Conservation (phyloP, 2,797 vertebrate species). For the Galago senegalensis region DNA sequence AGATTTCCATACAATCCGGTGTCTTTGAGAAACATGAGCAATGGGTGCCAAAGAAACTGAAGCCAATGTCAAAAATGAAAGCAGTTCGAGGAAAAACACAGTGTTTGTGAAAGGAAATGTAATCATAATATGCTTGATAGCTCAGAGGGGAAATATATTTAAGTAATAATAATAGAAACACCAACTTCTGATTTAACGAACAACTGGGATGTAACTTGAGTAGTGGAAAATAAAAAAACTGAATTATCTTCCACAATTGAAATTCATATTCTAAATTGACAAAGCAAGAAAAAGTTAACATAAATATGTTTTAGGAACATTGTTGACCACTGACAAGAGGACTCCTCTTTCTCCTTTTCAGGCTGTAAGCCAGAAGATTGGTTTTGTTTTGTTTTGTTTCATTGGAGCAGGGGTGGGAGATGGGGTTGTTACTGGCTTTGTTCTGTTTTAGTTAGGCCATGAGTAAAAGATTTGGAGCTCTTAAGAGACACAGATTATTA, state of each 20-base stretch:
- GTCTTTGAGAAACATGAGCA: conserved; percentile 41
- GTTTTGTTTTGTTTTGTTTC: conserved; percentile 2
- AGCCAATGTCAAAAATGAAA: conserved; percentile 1
- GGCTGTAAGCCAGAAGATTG: neutral
- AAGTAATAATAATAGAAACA: neutral
- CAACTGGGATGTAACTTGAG: neutral
- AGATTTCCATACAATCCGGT: neutral
- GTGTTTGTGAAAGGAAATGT: neutral
- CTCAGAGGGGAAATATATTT: neutral
- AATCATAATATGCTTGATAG: neutral
- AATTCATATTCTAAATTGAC: conserved; percentile 51
- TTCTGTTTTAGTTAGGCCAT: conserved; percentile 27
- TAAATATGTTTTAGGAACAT: neutral
- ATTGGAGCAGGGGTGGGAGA: neutral
- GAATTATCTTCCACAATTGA: neutral
- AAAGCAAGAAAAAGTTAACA: neutral
- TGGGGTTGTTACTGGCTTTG: neutral
- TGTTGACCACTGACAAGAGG: neutral
- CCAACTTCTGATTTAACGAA: neutral
- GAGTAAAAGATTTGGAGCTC: conserved; percentile 30
- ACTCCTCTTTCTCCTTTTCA: neutral
- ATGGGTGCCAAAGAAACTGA: neutral
- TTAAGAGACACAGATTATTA: neutral
- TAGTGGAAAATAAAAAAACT: conserved; percentile 20
- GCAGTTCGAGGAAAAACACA: conserved; percentile 6